Evolutionary conservation across 2,797 vertebrate species (phyloP), one percentile per base, ranked within the genome.

Genomic region (Anomalospiza imberbis): DNA sequence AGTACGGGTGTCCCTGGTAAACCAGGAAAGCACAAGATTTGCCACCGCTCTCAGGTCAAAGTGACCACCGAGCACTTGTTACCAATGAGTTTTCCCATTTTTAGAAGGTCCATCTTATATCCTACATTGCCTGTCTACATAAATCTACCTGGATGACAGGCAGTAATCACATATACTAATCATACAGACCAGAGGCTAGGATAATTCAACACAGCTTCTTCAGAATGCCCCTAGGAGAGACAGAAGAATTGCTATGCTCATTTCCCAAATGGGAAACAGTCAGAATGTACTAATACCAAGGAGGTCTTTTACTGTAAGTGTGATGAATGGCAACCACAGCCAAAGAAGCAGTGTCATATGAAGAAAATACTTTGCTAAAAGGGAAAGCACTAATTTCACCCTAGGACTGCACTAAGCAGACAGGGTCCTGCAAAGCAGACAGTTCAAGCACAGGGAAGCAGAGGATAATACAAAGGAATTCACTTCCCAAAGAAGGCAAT

Each of bases 1-100:
- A 7, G 24, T 21, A 34, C 0, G 0, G 17, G 10, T 8, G 3
- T 28, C 88, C 21, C 47, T 61, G 15, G 18, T 17, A 17, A 87
- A 71, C 6, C 42, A 61, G 50, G 13, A 36, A 74, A 77, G 21
- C 24, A 14, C 3, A 21, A 60, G 26, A 21, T 50, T 21, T 89
- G 31, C 3, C 16, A 12, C 53, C 4, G 2, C 10, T 77, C 42
- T 92, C 28, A 18, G 20, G 7, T 72, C 60, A 62, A 67, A 70
- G 40, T 17, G 5, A 66, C 14, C 38, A 62, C n/a, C 0, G 0
- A 80, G n/a, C 18, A 31, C 22, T 88, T 70, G 28, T 58, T 66
- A 60, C 9, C 22, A 40, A 73, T 7, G 20, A 71, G 25, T n/a
- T 68, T 29, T 78, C 36, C 31, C 32, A 14, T 25, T 54, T 34